These are phyloP conservation scores for Metacarcinus magister DNA, from an alignment of 2,888 invertebrate genomes.

Conservation along the genomic window DNA sequence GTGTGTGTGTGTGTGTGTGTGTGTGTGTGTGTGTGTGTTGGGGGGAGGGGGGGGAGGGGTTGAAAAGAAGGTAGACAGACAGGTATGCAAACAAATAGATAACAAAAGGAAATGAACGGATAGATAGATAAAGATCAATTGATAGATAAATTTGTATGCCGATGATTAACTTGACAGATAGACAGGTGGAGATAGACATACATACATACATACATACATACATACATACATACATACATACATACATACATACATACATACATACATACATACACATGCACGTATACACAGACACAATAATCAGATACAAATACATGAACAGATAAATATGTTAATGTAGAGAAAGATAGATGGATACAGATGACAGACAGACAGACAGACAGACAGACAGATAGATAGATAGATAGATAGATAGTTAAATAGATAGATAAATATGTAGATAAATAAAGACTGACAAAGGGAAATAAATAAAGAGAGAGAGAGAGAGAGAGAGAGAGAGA, in stretches of 20 bases:
- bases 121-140: background rate
- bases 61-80: background rate
- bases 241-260: constrained; percentile 26
- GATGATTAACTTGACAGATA: background rate
- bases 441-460: background rate
- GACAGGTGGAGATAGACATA: background rate
- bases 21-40: constrained; percentile 38
- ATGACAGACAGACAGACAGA: background rate
- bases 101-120: background rate
- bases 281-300: background rate
- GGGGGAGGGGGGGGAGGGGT: background rate
- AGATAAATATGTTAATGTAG: too few relatives aligned
- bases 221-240: constrained; percentile 50
- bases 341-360: background rate
- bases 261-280: background rate
- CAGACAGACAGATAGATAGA: background rate
- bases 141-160: background rate
- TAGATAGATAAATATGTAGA: too few relatives aligned
- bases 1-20: too few relatives aligned
- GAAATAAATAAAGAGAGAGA: background rate
- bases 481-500: too few relatives aligned
- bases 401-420: too few relatives aligned
- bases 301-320: too few relatives aligned
- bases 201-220: constrained; percentile 5
- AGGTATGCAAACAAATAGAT: background rate